Evolutionary conservation across 2,113 vertebrate genomes (phyloP).

Genomic region (Cisticola juncidis): DNA sequence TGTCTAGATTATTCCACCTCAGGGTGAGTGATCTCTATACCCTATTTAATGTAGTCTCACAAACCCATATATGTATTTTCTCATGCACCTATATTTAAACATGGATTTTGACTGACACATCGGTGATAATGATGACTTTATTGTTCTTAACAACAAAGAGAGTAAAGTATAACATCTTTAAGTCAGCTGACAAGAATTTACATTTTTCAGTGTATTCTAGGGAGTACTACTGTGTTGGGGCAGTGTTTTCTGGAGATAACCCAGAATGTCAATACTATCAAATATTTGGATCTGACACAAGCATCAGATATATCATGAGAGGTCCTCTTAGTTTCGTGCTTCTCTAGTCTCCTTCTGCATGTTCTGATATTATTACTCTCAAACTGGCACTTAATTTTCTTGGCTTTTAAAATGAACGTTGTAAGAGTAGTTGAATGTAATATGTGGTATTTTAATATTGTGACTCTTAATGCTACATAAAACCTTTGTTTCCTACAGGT

Average conservation of each 20-base stretch:
- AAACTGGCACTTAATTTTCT: slow-evolving; percentile 70
- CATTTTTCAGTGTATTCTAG: not conserved
- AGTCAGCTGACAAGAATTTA: not conserved
- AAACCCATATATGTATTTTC: not conserved
- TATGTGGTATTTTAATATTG: slow-evolving; percentile 80
- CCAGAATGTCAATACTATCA: not conserved
- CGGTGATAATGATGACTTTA: not conserved
- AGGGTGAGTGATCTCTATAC: not conserved
- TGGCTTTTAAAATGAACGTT: slow-evolving; percentile 72
- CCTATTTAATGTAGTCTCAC: not conserved
- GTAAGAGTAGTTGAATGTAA: slow-evolving; percentile 76
- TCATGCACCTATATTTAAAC: not conserved
- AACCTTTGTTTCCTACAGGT: slow-evolving; percentile 88
- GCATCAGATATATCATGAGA: not conserved
- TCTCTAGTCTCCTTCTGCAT: not conserved
- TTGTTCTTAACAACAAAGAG: not conserved
- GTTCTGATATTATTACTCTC: slow-evolving; percentile 57
- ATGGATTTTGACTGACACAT: not conserved
- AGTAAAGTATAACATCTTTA: not conserved
- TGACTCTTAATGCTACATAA: slow-evolving; percentile 84
- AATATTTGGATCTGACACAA: not conserved
- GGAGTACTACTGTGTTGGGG: not conserved
- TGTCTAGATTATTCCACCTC: not conserved
- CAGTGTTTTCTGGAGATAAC: slow-evolving; percentile 15
- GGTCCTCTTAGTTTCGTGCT: not conserved